Base-by-base conservation (phyloP, 2,888 invertebrate genomes). In the Drosophila atroscutellata region DNA sequence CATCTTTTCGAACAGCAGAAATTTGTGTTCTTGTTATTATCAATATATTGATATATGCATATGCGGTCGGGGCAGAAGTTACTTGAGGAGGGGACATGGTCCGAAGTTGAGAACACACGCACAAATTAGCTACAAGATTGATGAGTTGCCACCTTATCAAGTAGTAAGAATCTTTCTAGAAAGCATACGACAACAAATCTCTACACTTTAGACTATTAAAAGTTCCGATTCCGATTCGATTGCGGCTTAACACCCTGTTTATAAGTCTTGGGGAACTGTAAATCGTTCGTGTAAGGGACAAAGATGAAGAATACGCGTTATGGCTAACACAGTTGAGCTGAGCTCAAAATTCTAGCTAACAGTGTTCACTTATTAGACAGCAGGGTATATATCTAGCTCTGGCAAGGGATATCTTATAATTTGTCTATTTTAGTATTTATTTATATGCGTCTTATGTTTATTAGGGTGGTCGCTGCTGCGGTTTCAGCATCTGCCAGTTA, bases 1-100 rank as follows among this genome's bases (percentile, higher is more conserved):
- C 56, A 56, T 55, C 55, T 54, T 3, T 20, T 32, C 37, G 24
- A 32, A 32, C 60, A 39, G 47, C 32, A 20, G 9, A 26, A 32
- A 3, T 20, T 20, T 45, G 15, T 34, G 34, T 52, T 34, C 11
- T 11, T 42, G 26, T 18, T n/a, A 11, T 60, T 50, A 64, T 49
- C 63, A 56, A 28, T 37, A 9, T 26, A 39, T 11, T 52, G 51
- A 60, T 42, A 32, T 13, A 26, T 7, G 39, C 9, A n/a, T n/a
- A 39, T n/a, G n/a, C 9, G 42, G 6, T 34, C 15, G 32, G 28
- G 20, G 9, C 15, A 34, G 24, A 8, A 57, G 36, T 18, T 18
- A 32, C 51, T 32, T 5, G 28, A 15, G 7, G 7, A 8, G 15
- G 15, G 2, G 2, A 20, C 45, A 45, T 20, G 5, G 45, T 24